Conservation (phyloP, 2,113 vertebrate species). For the Calyptommatus sinebrachiatus region DNA sequence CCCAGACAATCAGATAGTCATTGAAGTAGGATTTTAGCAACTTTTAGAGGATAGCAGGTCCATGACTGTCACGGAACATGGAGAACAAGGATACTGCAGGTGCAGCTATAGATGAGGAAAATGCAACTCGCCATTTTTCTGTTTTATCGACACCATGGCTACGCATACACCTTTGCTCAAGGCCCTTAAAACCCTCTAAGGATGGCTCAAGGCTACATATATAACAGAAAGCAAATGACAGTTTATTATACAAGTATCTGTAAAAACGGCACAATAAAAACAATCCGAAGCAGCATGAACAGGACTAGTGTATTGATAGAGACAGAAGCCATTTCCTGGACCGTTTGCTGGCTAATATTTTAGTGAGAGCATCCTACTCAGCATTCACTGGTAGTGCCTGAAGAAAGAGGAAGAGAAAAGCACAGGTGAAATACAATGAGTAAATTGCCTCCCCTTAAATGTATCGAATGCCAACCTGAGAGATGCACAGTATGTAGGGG, state of each 20-base stretch:
- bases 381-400: constrained; percentile 6
- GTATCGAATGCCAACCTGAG: neutral
- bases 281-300: neutral
- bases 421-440: neutral
- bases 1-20: too few species aligned
- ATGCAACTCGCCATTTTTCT: too few species aligned
- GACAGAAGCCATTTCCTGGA: neutral
- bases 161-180: too few species aligned
- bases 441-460: neutral
- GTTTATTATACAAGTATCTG: constrained; percentile 7
- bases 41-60: too few species aligned
- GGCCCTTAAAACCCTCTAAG: neutral
- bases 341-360: neutral
- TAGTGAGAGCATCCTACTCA: neutral
- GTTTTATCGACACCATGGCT: too few species aligned
- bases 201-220: neutral
- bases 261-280: neutral
- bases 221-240: neutral
- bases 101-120: too few species aligned
- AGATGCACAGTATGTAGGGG: neutral
- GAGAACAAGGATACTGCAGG: too few species aligned
- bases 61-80: too few species aligned
- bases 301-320: neutral
- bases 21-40: too few species aligned
- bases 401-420: neutral